Evolutionary conservation across 2,113 vertebrate genomes (phyloP), one percentile per base, ranked within the genome.

Genomic region (Spermophilus dauricus): DNA sequence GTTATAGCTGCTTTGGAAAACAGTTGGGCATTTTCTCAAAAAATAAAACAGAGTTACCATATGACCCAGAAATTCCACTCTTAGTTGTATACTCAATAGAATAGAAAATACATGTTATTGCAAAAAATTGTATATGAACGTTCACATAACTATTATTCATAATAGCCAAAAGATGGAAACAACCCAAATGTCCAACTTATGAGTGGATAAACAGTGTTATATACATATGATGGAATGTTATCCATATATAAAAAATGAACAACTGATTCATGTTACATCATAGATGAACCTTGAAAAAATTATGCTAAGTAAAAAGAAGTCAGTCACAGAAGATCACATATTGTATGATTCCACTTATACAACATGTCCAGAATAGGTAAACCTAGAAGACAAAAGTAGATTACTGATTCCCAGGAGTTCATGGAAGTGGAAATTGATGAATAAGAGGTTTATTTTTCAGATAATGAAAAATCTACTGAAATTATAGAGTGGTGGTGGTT

Each of bases 291-390:
- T 92, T 45, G 34, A 93, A 95, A 83, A 91, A 14, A 67, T 75
- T 76, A 77, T 48, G 34, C 77, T 80, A 77, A 84, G 12, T 20
- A 56, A 56, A 96, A 96, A 73, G 63, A 95, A 97, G 39, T 32
- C 32, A 93, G 20, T 80, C 86, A 93, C 1, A 69, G 70, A 91
- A 78, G 78, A 34, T 37, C 53, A 83, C 37, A 84, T 78, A 9
- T 45, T 84, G 4, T 77, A 86, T 88, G 45, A 73, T 93, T 91
- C 30, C 22, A 70, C 69, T 94, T 88, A 80, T 37, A 11, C 73
- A 56, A 88, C 80, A 73, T 91, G 10, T 81, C 45, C 26, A 91
- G 34, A 81, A 89, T 53, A 89, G 30, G 78, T 14, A 95, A 84
- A 94, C 87, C 9, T 10, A 61, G 34, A 77, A 87, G 17, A 53